A percentile compares a stretch with the other conserved stretches of the same genome.
Conservation (phyloP, 2,797 vertebrate genomes). For the Sphaeramia orbicularis region DNA sequence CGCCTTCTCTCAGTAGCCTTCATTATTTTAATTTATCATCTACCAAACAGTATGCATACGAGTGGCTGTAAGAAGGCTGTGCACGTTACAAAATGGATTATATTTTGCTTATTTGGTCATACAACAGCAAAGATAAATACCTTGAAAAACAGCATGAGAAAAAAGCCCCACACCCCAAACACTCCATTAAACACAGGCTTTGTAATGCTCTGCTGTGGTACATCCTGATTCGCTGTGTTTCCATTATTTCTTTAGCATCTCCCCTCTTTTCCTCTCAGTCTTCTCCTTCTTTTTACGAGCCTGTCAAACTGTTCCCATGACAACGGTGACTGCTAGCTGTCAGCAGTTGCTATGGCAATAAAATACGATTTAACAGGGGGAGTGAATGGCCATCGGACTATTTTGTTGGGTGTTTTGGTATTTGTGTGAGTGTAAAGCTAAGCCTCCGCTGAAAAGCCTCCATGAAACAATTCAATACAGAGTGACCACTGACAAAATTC, state of each 20-base stretch:
- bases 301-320: constrained; percentile 87
- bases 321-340: constrained; percentile 84
- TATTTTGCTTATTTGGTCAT: constrained; percentile 1
- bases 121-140: not conserved
- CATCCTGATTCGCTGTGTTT: constrained; percentile 39
- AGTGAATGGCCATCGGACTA: constrained; percentile 46
- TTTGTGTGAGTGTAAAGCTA: not conserved
- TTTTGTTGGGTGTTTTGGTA: constrained; percentile 44
- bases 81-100: not conserved
- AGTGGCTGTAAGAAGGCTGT: constrained; percentile 2
- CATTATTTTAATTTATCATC: constrained; percentile 16
- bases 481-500: too few relatives aligned
- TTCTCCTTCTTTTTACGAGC: constrained; percentile 60
- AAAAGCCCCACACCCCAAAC: not conserved
- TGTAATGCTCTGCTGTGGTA: constrained; percentile 20
- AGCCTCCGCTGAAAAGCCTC: too few relatives aligned
- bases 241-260: constrained; percentile 50
- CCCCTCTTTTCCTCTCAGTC: constrained; percentile 18
- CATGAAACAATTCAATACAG: too few relatives aligned
- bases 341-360: constrained; percentile 84
- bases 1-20: constrained; percentile 1
- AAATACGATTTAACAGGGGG: constrained; percentile 67
- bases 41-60: not conserved
- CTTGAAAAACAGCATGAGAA: not conserved
- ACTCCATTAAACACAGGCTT: not conserved